Base-by-base conservation (phyloP, 1,140 invertebrate genomes). In the Lepidotrigona ventralis region DNA sequence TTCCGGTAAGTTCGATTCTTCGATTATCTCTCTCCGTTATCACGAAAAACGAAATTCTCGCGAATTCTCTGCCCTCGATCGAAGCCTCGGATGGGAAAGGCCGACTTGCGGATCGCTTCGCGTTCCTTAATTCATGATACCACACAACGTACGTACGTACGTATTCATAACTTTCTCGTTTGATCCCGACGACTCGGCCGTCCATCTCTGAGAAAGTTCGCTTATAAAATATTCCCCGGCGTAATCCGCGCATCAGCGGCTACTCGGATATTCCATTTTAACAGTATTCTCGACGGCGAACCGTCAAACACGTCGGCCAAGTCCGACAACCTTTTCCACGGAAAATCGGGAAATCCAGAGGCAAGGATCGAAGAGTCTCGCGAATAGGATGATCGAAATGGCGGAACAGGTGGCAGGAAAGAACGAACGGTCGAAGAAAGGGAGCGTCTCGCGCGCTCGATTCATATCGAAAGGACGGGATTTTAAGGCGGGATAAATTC, bases 1-100 rank as follows among this genome's bases (percentile, higher is more conserved):
- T 94, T 88, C 93, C 93, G 84, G 93, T 93, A 87, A 93, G 91
- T 92, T n/a, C 23, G 5, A 53, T 70, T 33, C 26, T 66, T 15
- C 21, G 15, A 53, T 21, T 54, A 21, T 14, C 11, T 26, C n/a
- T 6, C 0, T 46, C 9, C 39, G 12, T 46, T 70, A n/a, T 33
- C 8, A 0, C 23, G 39, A 33, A 33, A 33, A 33, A 33, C 1
- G 33, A 23, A 46, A 33, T 33, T 53, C 12, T 72, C 17, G 46
- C 21, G 15, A 53, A 53, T 72, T 19, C 46, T 53, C 70, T 33
- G 2, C 6, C 39, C n/a, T n/a, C 39, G 39, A 39, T 39, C 39
- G 39, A 39, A 6, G n/a, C 33, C 3, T 33, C 33, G 33, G 33
- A 1, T 3, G 33, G 3, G 33, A 33, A 39, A 39, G 3, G 39